A percentile compares a stretch with the other conserved stretches of the same genome.
These are phyloP conservation scores for Apocheima hispidaria DNA, from an alignment of 2,888 invertebrate species.

Conservation along the genomic window DNA sequence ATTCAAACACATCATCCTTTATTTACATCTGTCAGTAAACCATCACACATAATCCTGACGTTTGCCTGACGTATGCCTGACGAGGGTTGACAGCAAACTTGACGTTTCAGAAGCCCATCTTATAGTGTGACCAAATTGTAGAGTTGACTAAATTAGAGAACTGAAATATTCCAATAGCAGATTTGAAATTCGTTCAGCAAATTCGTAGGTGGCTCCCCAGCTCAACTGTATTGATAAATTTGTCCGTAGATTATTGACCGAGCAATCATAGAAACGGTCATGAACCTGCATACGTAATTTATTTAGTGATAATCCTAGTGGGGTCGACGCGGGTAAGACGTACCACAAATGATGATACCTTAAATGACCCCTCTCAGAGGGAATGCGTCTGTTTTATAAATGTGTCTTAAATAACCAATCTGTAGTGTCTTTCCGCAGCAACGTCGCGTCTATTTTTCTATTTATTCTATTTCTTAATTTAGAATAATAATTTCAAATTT, in stretches of 20 bases:
- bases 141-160: background rate
- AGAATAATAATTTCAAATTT: no score
- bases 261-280: constrained; percentile 20
- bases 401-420: no score
- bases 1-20: constrained; percentile 1
- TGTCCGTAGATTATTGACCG: constrained; percentile 3
- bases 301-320: constrained; percentile 4
- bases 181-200: background rate
- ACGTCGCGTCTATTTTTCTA: no score
- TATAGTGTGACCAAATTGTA: background rate
- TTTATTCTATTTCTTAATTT: no score
- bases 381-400: no score
- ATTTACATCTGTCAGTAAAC: constrained; percentile 11
- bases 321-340: constrained; percentile 8
- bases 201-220: background rate
- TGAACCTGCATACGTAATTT: constrained; percentile 15
- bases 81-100: constrained; percentile 15
- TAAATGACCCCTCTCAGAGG: background rate
- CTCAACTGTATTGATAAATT: background rate
- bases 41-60: constrained; percentile 15
- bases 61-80: constrained; percentile 9
- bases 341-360: constrained; percentile 5
- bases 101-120: constrained; percentile 18
- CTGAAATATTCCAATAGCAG: background rate
- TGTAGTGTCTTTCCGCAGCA: no score